Base-by-base conservation (phyloP, 92 coral and sea anemone species). In the Montipora capitata region DNA sequence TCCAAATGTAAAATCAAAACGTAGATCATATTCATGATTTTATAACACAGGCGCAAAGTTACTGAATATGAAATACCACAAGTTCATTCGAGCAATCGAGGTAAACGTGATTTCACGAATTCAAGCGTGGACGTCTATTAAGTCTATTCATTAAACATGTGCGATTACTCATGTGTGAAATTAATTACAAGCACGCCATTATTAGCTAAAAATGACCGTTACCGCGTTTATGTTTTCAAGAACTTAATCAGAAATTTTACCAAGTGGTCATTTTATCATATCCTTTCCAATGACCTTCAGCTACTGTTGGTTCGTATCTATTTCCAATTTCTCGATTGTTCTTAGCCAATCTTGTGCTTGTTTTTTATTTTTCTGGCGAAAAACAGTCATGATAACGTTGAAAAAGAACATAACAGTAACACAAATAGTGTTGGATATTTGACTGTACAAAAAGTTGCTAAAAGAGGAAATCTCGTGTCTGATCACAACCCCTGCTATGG, bases 121-220 rank as follows among this genome's bases (percentile, higher is more conserved):
- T 83, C 80, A 83, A 61, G 87, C 87, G 58, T 83, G 87, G 48
- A 8, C 79, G 79, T 11, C 44, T 71, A 64, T 48, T 10, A 48
- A 73, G 48, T 42, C 72, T 54, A 49, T 83, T 83, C 80, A 83
- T 57, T 20, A 44, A 72, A 83, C 87, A 83, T 83, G 87, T 83
- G 87, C 57, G 51, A 64, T 27, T 63, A 83, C 4, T 83, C 79
- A 66, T 57, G 87, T 58, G 80, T 72, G 64, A 72, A 83, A 83
- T 83, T 73, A 83, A 81, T 81, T 81, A 72, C 87, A 44, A 71
- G 61, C 70, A 58, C 72, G 72, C 87, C 87, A 62, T 15, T 59
- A 59, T 72, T 45, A 42, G 72, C 27, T 5, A 45, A 72, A 52
- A 73, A 39, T 5, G 72, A 18, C 62, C 44, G 72, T 82, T 69